Evolutionary conservation across 2,113 vertebrate genomes (phyloP), one percentile per base, ranked within the genome.

Genomic region (Furnarius figulus): DNA sequence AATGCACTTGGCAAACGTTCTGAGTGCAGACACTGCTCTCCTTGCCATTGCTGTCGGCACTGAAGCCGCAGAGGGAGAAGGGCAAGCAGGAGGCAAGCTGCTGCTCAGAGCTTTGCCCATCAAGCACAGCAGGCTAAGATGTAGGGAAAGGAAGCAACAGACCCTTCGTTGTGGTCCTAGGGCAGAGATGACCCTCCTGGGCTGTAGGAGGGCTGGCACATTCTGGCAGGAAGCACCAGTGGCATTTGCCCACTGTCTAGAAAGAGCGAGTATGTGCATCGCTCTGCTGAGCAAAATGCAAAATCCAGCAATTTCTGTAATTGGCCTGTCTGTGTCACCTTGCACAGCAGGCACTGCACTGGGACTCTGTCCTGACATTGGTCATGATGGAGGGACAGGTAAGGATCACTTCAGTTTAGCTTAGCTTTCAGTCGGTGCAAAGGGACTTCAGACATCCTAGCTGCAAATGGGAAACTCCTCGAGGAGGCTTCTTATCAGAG

Each of bases 391-490:
- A 27, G 28, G 5, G 14, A 30, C 71, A 76, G 18, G 19, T 52
- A 72, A 80, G 85, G 58, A 70, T 77, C 50, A 40, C 40, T 86
- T 90, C 58, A 88, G 79, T 67, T 56, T 23, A 0, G 0, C 40
- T 37, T 76, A 67, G 31, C 67, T 90, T 90, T 89, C 46, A 46
- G 50, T 62, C 44, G 61, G 24, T 77, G 59, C 86, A 80, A 28
- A 80, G 68, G 84, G 84, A 74, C 55, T 92, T 62, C 28, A 70
- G 59, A 72, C 50, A 86, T 80, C 59, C 58, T 71, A 50, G 68
- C 55, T 70, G 65, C 72, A 95, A 92, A 84, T 66, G 80, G 72
- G 42, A 46, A 92, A 70, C 46, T 90, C 76, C 76, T 90, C 87
- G 59, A 81, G 63, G 65, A 89, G 80, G 22, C n/a, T 86, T 80